Percentiles rank a stretch among this genome's conserved stretches.
Evolutionary conservation across 2,113 vertebrate species (phyloP).

Genomic region (Alaudala cheleensis): DNA sequence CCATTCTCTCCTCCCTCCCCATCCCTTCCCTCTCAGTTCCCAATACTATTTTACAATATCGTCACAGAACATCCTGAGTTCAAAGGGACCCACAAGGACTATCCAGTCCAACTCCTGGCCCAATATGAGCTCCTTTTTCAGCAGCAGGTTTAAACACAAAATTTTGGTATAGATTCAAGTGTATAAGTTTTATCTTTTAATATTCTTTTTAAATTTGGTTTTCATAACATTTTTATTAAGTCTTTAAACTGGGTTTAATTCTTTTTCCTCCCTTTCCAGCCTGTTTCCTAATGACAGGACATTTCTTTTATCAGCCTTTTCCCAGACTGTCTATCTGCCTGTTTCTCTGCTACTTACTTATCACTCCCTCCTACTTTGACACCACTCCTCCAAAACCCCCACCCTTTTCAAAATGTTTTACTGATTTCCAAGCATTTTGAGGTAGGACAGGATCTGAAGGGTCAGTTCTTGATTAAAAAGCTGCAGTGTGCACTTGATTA

Average conservation of each 20-base stretch:
- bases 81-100: background rate
- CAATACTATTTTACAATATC: background rate
- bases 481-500: rapidly evolving
- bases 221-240: background rate
- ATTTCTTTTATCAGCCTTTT: background rate
- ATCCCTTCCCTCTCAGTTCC: background rate
- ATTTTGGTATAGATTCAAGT: background rate
- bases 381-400: background rate
- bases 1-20: background rate
- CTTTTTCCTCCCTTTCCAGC: background rate
- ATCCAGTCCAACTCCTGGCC: background rate
- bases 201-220: background rate
- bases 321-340: background rate
- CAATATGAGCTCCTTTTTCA: background rate
- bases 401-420: background rate
- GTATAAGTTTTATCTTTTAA: background rate
- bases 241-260: background rate
- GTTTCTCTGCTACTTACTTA: background rate
- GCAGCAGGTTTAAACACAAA: background rate
- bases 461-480: background rate
- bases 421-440: background rate
- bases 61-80: background rate
- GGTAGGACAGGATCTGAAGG: background rate
- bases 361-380: background rate
- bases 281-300: background rate